Evolutionary conservation across 2,888 invertebrate species (phyloP).

Genomic region (Amphipyra berbera): DNA sequence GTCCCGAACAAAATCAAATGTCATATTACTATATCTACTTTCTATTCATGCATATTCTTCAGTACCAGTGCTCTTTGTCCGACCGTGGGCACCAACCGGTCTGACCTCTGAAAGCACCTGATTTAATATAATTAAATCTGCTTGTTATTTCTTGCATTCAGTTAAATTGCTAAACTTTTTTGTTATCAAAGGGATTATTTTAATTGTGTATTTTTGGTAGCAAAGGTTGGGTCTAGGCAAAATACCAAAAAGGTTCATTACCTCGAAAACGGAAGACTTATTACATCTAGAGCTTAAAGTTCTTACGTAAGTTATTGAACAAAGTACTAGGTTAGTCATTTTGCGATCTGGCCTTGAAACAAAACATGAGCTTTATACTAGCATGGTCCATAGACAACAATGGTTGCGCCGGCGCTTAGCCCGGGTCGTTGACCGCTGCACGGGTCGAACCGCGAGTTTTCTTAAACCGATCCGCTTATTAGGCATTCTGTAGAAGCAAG

Average conservation of each 20-base stretch:
- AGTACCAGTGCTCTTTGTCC: slow-evolving; percentile 56
- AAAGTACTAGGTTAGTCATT: slow-evolving; percentile 55
- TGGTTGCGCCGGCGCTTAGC: slow-evolving; percentile 84
- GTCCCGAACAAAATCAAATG: slow-evolving; percentile 49
- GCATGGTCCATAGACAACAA: slow-evolving; percentile 82
- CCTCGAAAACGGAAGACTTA: slow-evolving; percentile 1
- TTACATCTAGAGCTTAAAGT: slow-evolving; percentile 4
- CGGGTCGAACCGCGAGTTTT: slow-evolving; percentile 85
- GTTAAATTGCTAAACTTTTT: slow-evolving; percentile 1
- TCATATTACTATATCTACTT: slow-evolving; percentile 54
- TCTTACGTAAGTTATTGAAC: slow-evolving; percentile 24
- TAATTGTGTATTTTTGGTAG: slow-evolving; percentile 2
- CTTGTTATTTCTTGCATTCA: slow-evolving; percentile 33
- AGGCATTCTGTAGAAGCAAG: slow-evolving; percentile 78
- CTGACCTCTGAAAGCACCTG: slow-evolving; percentile 55
- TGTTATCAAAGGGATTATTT: not conserved
- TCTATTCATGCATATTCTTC: slow-evolving; percentile 59
- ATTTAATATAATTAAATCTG: slow-evolving; percentile 52
- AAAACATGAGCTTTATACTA: slow-evolving; percentile 66
- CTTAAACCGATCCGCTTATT: slow-evolving; percentile 87
- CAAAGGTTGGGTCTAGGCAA: not conserved
- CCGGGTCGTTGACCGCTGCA: slow-evolving; percentile 77
- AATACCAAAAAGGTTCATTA: slow-evolving; percentile 6
- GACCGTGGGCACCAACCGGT: slow-evolving; percentile 49
- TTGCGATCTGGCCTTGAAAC: slow-evolving; percentile 72